Percentiles rank a stretch among this genome's conserved stretches.
Conservation (phyloP, 2,113 vertebrate species). For the Ochotona princeps region DNA sequence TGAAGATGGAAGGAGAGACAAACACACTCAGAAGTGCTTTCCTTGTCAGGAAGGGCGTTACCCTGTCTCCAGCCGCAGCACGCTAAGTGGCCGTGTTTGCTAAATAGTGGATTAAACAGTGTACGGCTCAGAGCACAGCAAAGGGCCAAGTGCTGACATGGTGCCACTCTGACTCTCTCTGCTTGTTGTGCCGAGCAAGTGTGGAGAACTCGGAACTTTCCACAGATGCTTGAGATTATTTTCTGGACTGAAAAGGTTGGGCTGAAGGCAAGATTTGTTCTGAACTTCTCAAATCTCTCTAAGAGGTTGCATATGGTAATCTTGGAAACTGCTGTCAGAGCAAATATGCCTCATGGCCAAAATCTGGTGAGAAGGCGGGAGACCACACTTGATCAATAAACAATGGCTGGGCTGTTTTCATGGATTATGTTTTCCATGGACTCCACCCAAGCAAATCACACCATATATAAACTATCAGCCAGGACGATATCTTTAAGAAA, state of each 20-base stretch:
- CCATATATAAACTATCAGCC: background rate
- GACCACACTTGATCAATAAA: slow-evolving; percentile 10
- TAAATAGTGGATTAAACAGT: background rate
- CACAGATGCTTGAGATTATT: background rate
- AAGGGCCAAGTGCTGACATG: background rate
- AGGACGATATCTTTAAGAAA: slow-evolving; percentile 27
- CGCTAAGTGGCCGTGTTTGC: background rate
- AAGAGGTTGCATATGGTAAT: background rate
- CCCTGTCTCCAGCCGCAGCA: background rate
- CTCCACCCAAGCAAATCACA: slow-evolving; percentile 25
- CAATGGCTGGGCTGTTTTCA: slow-evolving; percentile 25
- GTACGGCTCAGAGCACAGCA: background rate
- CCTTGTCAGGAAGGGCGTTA: background rate
- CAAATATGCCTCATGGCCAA: background rate
- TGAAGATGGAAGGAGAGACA: background rate
- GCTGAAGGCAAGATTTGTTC: background rate
- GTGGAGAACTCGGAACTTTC: background rate
- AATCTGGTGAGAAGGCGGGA: background rate
- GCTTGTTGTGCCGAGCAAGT: background rate
- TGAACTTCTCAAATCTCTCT: slow-evolving; percentile 34
- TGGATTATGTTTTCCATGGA: background rate
- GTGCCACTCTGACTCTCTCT: background rate
- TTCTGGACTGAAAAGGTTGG: background rate
- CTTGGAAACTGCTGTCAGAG: background rate
- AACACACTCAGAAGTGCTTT: background rate